phyloP scores from a whole-genome alignment of 2,797 vertebrate genomes.

The Caiman crocodilus region DNA sequence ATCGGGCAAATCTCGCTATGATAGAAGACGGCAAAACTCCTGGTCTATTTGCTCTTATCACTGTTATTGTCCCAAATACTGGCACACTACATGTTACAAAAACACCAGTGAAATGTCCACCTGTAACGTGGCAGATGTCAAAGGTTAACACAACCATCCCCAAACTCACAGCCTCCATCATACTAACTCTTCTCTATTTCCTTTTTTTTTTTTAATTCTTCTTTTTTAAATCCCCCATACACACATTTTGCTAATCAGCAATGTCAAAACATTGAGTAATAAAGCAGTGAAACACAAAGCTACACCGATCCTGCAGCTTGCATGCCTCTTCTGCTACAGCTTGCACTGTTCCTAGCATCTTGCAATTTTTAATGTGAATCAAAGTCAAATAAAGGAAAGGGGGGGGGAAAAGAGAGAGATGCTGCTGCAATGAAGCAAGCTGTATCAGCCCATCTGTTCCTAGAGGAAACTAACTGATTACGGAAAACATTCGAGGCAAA shows the following conservation, averaged over 20 bases:
- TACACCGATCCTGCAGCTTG: accelerated
- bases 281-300: not conserved
- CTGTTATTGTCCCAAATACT: not conserved
- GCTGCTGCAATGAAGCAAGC: not conserved
- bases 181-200: conserved; percentile 1
- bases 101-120: not conserved
- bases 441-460: not conserved
- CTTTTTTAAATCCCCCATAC: conserved; percentile 25
- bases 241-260: not conserved
- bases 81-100: not conserved
- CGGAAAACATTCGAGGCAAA: not conserved
- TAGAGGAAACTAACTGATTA: not conserved
- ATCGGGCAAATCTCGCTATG: not conserved
- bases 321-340: not conserved
- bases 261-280: not conserved
- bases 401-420: not conserved
- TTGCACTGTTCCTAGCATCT: conserved; percentile 1
- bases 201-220: not conserved
- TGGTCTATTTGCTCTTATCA: not conserved
- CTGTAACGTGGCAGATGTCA: not conserved
- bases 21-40: not conserved
- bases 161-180: not conserved
- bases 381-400: conserved; percentile 3
- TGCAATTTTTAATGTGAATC: conserved; percentile 13
- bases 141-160: not conserved